Conservation (phyloP, 30 jellyfish, hydroid and myxozoan species). For the Aurelia sp. region DNA sequence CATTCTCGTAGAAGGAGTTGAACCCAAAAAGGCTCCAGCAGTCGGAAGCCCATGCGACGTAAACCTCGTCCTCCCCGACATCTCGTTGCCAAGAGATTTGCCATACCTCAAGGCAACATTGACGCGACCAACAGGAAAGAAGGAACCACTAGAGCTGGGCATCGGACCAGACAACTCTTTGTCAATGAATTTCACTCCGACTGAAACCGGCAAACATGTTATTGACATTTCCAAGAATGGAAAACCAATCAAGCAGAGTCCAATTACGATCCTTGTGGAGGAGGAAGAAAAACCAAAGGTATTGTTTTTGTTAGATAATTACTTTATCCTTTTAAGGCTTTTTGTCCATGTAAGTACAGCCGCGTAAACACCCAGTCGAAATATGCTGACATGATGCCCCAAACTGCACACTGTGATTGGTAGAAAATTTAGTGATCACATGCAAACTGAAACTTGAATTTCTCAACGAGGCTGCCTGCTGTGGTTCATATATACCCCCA, state of each 20-base stretch:
- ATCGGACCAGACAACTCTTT: conserved; percentile 87
- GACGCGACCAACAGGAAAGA: conserved; percentile 81
- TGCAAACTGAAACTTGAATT: too few species aligned
- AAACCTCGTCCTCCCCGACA: conserved; percentile 75
- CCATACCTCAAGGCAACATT: conserved; percentile 63
- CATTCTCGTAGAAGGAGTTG: conserved; percentile 76
- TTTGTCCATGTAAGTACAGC: too few species aligned
- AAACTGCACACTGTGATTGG: too few species aligned
- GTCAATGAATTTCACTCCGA: conserved; percentile 85
- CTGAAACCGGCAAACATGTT: conserved; percentile 86
- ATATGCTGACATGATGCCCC: too few species aligned
- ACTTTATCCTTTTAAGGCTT: neutral
- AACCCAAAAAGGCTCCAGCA: conserved; percentile 66
- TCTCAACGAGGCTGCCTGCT: too few species aligned
- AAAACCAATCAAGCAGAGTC: conserved; percentile 92
- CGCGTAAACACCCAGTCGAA: too few species aligned
- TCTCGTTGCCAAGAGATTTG: conserved; percentile 82
- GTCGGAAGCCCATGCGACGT: conserved; percentile 89
- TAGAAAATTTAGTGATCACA: too few species aligned
- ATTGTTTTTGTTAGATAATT: neutral
- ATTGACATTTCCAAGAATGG: conserved; percentile 83
- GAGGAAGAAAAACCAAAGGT: conserved; percentile 76
- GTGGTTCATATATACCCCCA: too few species aligned
- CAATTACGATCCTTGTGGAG: conserved; percentile 80
- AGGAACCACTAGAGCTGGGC: conserved; percentile 75